These are phyloP conservation scores for Ostrea denselamellosa DNA, from an alignment of 1,140 invertebrate species.

Conservation along the genomic window DNA sequence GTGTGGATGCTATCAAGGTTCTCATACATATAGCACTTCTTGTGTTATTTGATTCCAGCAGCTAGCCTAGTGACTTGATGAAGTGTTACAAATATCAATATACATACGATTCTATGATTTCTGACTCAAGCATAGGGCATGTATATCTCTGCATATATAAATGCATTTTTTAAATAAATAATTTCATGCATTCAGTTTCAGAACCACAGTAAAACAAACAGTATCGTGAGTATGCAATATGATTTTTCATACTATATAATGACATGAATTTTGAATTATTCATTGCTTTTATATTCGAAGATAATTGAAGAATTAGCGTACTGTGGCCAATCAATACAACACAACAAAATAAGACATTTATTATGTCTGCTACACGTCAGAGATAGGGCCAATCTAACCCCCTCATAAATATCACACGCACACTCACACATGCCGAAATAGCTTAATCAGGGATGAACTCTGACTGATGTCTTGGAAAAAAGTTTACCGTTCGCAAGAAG, in stretches of 20 bases:
- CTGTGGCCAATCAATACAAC: constrained; percentile 14
- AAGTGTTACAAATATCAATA: too few species aligned
- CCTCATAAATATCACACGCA: constrained; percentile 7
- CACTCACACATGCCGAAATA: constrained; percentile 13
- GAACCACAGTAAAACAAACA: too few species aligned
- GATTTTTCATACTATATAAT: constrained; percentile 14
- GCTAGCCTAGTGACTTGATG: too few species aligned
- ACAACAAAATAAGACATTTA: not conserved
- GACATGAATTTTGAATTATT: constrained; percentile 17
- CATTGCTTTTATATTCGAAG: constrained; percentile 8
- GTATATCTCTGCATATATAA: too few species aligned
- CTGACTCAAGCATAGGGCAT: too few species aligned
- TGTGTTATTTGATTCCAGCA: too few species aligned
- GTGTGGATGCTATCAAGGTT: too few species aligned
- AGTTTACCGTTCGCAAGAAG: constrained; percentile 69
- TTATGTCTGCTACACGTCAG: not conserved
- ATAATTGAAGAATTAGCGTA: constrained; percentile 28
- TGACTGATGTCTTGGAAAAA: constrained; percentile 33
- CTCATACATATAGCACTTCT: too few species aligned
- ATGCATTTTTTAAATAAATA: too few species aligned
- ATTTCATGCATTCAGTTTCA: too few species aligned
- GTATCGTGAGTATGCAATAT: not conserved
- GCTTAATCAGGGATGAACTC: constrained; percentile 9
- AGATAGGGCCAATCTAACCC: not conserved
- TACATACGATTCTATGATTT: too few species aligned